Evolutionary conservation across 1,140 invertebrate species (phyloP).

Genomic region (Bombus impatiens): DNA sequence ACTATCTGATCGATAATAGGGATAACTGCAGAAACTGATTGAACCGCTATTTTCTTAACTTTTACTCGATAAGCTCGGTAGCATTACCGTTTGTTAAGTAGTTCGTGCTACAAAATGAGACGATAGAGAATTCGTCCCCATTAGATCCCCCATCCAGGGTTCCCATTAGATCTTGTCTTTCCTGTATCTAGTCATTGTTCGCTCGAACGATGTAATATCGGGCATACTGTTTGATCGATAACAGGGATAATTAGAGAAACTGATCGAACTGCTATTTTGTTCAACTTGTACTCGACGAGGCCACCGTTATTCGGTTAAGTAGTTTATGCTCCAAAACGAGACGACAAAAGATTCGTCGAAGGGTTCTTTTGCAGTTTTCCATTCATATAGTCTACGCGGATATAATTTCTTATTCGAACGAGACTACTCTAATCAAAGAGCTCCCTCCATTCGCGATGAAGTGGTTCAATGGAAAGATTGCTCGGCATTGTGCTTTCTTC

Average conservation of each 20-base stretch:
- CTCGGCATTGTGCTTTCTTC: slow-evolving; percentile 31
- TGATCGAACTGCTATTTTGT: no score
- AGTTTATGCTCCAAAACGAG: not conserved
- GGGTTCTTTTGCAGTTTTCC: not conserved
- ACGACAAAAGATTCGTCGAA: not conserved
- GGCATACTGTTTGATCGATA: no score
- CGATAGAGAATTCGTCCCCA: no score
- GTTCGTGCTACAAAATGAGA: not conserved
- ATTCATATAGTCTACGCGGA: not conserved
- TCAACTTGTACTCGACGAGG: no score
- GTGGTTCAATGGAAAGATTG: slow-evolving; percentile 26
- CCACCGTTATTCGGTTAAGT: not conserved
- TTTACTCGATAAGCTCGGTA: no score
- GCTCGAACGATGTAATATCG: no score
- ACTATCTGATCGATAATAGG: slow-evolving; percentile 2
- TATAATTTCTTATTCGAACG: not conserved
- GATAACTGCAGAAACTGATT: not conserved
- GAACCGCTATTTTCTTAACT: not conserved
- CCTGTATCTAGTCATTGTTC: no score
- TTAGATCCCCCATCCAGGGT: no score
- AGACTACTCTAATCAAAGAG: slow-evolving; percentile 11
- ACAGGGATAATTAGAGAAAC: no score
- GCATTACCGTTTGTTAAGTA: not conserved
- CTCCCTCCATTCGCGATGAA: not conserved
- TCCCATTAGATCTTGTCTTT: no score